Evolutionary conservation across 2,797 vertebrate species (phyloP), one percentile per base, ranked within the genome.

Genomic region (Geotria australis): DNA sequence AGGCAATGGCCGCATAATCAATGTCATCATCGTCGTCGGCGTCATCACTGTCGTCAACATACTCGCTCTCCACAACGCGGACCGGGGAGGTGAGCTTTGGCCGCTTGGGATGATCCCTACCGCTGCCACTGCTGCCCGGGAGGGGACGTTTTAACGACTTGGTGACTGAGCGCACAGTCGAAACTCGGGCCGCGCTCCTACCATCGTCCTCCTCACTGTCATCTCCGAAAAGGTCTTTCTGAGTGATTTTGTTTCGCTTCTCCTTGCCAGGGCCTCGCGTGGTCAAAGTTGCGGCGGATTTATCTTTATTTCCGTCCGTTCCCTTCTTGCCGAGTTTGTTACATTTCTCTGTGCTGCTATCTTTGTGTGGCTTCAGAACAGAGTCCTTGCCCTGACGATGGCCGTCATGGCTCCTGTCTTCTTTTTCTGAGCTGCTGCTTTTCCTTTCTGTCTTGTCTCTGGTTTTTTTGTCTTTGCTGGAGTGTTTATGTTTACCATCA

Each of bases 1-100:
- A 79, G 65, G 84, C 80, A 48, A 91, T 71, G 57, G 69, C 55
- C 0, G 77, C 70, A 60, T 78, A 74, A 71, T 85, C 80, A 1
- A 77, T 64, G 2, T 67, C 73, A 2, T 65, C 63, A 1, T 63
- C 66, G 0, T 66, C 62, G 1, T 74, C 76, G 12, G 73, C 2
- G 56, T 74, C 65, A 1, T 78, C 77, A 0, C 69, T 71, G 58
- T 66, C 67, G 15, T 51, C 48, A 11, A 11, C 15, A 15, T 45
- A 38, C 45, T 55, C 51, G 7, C 51, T 55, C 9, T 95, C 24
- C 24, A 38, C 24, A 38, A 24, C 24, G 24, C 24, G 24, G 24
- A 38, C 38, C 24, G 24, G 24, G 38, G 24, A 38, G 24, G 24
- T 38, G 24, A 38, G 24, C 5, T 38, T 38, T 38, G 24, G 24